Evolutionary conservation across 2,113 vertebrate genomes (phyloP), one percentile per base, ranked within the genome.

Genomic region (Vidua chalybeata): DNA sequence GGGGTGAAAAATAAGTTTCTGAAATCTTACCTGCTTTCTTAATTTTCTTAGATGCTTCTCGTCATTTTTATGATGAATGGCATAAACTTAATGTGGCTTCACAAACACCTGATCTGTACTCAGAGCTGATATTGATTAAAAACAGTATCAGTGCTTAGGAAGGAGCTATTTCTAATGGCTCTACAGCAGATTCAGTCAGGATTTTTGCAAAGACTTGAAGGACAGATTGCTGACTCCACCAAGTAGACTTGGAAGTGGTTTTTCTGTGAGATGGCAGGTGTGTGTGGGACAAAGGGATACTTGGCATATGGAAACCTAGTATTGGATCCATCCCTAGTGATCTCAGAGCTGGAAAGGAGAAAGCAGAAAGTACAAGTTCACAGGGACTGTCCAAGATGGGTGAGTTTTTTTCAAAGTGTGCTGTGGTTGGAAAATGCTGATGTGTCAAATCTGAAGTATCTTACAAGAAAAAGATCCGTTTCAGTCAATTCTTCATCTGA

Each of bases 351-450:
- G 86, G 73, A 92, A 92, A 30, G 39, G n/a, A 92, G 19, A 13
- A 51, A 76, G 74, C 31, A 85, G 45, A 72, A 55, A 66, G 54
- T 31, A 31, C 37, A 90, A 85, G 66, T 73, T 96, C 82, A 73
- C 20, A 79, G 67, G 3, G 6, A 73, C 62, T 83, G 41, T 79
- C 71, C 85, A 88, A 80, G 31, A 8, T 66, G 37, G 59, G 77
- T 75, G 74, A 89, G n/a, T 20, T 76, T 87, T 93, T 69, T 92
- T 79, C 39, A 4, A 45, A 88, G 86, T 7, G 45, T 83, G 45
- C 81, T 94, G 85, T 87, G 85, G 90, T 72, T 90, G 92, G 90
- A 94, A 97, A 96, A 88, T 83, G 88, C 62, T 94, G 74, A 92
- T 83, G 31, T 74, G 54, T 88, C 58, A 77, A 83, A 85, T 88